Evolutionary conservation across 1,140 invertebrate species (phyloP), one percentile per base, ranked within the genome.

Genomic region (Myzus persicae): DNA sequence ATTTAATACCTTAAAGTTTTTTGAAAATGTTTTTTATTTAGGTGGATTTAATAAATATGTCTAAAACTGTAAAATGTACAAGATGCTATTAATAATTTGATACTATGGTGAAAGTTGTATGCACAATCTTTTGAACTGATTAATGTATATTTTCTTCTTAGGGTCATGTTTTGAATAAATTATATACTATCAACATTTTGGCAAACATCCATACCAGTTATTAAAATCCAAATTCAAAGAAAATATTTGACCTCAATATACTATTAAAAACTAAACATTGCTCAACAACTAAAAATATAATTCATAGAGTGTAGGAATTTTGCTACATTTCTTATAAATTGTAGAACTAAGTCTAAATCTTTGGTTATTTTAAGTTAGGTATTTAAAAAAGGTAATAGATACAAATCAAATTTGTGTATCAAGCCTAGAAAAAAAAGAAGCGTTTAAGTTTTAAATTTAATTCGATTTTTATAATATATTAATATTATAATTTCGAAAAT

Each of bases 131-230:
- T 76, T 76, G 4, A 76, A 76, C 31, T n/a, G 59, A 76, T n/a
- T 76, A 76, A 76, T 76, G n/a, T 82, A 82, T 82, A 38, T 81
- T 81, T 36, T 36, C 76, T 44, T 85, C 31, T 46, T 87, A 87
- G 31, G 42, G 87, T 89, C 46, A 89, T 89, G 6, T 54, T 89
- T 89, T 89, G 88, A 89, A 89, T 89, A 89, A 89, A 89, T 89
- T 89, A 89, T 89, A 89, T 40, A 51, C 22, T 36, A 48, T 51
- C 9, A 11, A 36, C 20, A 54, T 40, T 24, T 40, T 89, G 48
- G 48, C 22, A 24, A 89, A 54, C 88, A 40, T 89, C 51, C 88
- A 40, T 89, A 26, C 24, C 36, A 22, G n/a, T 31, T 40, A 40
- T 54, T 89, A 18, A 38, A 89, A 89, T 40, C 11, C 18, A 46